Percentiles rank a stretch among this genome's conserved stretches.
phyloP scores from a whole-genome alignment of 2,797 vertebrate species.

The Micromesistius poutassou region DNA sequence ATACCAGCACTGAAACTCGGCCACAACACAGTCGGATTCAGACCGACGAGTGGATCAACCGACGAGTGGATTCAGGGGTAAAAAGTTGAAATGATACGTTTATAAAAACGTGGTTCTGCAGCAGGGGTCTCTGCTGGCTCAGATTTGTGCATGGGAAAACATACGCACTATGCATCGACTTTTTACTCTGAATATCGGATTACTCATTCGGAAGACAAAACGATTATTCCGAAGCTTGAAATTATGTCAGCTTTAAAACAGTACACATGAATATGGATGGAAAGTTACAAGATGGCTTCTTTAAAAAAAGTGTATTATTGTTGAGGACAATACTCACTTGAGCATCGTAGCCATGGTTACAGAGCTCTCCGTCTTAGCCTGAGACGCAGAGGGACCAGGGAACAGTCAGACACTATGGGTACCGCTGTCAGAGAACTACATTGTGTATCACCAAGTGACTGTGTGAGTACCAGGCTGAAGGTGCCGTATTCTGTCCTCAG shows the following conservation, averaged over 20 bases:
- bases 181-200: too few relatives aligned
- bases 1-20: background rate
- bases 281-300: background rate
- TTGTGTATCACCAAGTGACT: background rate
- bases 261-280: background rate
- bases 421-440: background rate
- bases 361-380: conserved; percentile 86
- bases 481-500: conserved; percentile 95
- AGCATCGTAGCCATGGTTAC: conserved; percentile 76
- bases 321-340: conserved; percentile 75
- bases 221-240: too few relatives aligned
- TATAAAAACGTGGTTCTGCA: background rate
- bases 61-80: background rate
- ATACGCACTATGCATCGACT: too few relatives aligned
- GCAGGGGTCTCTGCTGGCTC: too few relatives aligned
- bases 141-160: too few relatives aligned
- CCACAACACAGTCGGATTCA: too few relatives aligned
- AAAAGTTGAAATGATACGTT: background rate
- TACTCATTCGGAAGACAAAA: too few relatives aligned
- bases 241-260: too few relatives aligned
- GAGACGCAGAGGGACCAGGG: conserved; percentile 40
- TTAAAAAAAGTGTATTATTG: background rate
- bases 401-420: background rate
- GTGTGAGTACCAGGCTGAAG: conserved; percentile 76
- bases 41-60: too few relatives aligned